Evolutionary conservation across 2,888 invertebrate species (phyloP).

Genomic region (Drosophila limbata): DNA sequence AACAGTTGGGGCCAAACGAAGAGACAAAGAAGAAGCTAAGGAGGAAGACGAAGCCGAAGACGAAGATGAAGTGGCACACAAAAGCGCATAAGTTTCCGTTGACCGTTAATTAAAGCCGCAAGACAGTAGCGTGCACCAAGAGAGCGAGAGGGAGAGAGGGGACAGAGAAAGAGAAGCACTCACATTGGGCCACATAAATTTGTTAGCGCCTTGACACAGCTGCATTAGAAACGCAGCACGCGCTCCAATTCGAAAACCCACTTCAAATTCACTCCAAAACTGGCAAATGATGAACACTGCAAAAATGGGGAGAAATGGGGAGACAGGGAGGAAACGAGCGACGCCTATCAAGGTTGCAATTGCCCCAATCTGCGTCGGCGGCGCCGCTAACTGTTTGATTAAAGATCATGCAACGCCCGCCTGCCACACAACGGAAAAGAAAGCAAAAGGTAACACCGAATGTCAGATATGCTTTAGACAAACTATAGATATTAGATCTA

Average conservation of each 20-base stretch:
- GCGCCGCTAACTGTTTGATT: conserved; percentile 75
- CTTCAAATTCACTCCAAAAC: conserved; percentile 45
- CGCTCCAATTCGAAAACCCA: conserved; percentile 56
- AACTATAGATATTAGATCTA: neutral
- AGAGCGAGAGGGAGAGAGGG: conserved; percentile 10
- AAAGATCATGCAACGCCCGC: conserved; percentile 55
- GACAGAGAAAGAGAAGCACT: conserved; percentile 13
- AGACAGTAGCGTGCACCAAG: conserved; percentile 61
- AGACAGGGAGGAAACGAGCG: conserved; percentile 24
- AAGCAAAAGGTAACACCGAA: conserved; percentile 20
- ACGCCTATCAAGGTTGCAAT: conserved; percentile 75
- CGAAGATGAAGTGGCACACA: conserved; percentile 60
- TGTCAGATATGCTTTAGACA: conserved; percentile 16
- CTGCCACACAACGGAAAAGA: conserved; percentile 12
- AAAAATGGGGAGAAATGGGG: neutral
- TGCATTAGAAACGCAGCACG: conserved; percentile 68
- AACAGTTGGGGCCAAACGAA: conserved; percentile 62
- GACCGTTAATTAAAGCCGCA: conserved; percentile 80
- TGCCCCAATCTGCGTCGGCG: conserved; percentile 72
- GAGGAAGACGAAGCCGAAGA: conserved; percentile 17
- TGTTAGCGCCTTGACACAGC: conserved; percentile 77
- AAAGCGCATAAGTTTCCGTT: conserved; percentile 78
- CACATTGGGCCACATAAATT: conserved; percentile 67
- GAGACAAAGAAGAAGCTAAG: conserved; percentile 35
- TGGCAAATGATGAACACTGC: conserved; percentile 16